These are phyloP conservation scores for Uria aalge DNA, from an alignment of 2,113 vertebrate genomes.

Conservation along the genomic window DNA sequence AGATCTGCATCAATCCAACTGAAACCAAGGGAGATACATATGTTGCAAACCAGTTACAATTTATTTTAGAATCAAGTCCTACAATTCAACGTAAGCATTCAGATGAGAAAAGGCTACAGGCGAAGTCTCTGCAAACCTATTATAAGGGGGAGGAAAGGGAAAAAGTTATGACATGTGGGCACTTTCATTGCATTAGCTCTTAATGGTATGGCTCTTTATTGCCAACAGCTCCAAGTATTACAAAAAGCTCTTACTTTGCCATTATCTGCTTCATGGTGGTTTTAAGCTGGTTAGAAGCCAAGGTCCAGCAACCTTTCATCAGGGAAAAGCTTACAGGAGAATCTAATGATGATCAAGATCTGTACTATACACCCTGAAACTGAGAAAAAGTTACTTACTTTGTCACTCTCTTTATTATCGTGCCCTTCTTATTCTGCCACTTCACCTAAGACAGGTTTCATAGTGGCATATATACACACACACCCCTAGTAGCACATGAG, in stretches of 20 bases:
- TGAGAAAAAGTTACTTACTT: neutral
- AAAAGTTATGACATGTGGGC: neutral
- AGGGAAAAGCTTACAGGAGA: neutral
- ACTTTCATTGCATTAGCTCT: neutral
- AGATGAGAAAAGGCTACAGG: neutral
- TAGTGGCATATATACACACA: neutral
- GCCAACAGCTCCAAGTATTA: neutral
- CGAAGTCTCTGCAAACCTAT: neutral
- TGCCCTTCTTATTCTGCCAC: neutral
- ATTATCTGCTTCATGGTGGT: neutral
- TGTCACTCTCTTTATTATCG: neutral
- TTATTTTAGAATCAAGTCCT: neutral
- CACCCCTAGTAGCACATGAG: neutral
- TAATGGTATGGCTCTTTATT: neutral
- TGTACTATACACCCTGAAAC: neutral
- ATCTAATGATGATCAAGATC: neutral
- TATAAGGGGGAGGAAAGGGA: neutral
- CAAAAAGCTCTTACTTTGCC: neutral
- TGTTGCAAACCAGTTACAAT: neutral
- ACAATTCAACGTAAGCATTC: neutral
- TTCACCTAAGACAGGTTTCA: neutral
- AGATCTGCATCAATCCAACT: neutral
- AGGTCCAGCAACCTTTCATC: neutral
- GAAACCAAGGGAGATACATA: neutral
- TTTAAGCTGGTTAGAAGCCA: neutral